Conservation (phyloP, 2,113 vertebrate species). For the Zosterops hypoxanthus region DNA sequence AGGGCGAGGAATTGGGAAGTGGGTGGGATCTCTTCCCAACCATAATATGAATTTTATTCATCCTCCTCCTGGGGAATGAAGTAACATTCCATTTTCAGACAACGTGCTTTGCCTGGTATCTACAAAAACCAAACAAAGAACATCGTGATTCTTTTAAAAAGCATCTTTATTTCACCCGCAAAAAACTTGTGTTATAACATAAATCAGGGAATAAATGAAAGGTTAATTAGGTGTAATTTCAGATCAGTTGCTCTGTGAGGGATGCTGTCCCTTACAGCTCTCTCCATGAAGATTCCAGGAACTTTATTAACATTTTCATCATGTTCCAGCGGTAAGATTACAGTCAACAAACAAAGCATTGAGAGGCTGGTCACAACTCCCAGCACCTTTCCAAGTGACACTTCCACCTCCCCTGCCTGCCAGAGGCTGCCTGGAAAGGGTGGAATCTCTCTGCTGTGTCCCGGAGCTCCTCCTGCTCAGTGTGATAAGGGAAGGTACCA, state of each 20-base stretch:
- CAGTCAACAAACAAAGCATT: background rate
- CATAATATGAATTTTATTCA: background rate
- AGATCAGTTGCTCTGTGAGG: background rate
- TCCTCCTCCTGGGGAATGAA: background rate
- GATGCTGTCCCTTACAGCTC: background rate
- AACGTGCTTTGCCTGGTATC: accelerated
- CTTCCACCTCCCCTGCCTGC: background rate
- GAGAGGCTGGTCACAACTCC: background rate
- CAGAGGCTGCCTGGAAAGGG: background rate
- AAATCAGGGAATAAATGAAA: background rate
- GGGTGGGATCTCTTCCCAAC: background rate
- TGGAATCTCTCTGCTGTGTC: background rate
- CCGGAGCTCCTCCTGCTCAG: background rate
- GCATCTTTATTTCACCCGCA: background rate
- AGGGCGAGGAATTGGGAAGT: background rate
- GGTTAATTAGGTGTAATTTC: background rate
- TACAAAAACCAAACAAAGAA: background rate
- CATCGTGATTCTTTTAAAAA: background rate
- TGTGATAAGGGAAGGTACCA: background rate
- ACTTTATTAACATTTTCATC: background rate
- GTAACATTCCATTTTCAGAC: background rate
- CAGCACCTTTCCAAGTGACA: background rate
- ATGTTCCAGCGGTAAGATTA: background rate
- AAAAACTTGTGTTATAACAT: background rate
- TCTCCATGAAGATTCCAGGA: background rate